Evolutionary conservation across 2,797 vertebrate species (phyloP), one percentile per base, ranked within the genome.

Genomic region (Sebastes trivittatus): DNA sequence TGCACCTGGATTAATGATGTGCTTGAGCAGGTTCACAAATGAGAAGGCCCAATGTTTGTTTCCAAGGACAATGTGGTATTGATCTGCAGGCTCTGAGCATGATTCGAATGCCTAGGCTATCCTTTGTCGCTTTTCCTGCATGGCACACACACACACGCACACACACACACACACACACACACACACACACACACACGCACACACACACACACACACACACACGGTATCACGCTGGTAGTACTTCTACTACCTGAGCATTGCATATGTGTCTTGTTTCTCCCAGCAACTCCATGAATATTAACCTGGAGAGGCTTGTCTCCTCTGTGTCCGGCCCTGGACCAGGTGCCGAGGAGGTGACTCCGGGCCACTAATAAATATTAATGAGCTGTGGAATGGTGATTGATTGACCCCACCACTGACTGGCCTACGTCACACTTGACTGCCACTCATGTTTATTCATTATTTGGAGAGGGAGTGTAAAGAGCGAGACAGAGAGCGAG

Each of bases 361-460:
- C 84, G 81, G 93, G 90, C 92, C 91, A 73, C 85, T 93, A 82
- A 94, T 95, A 89, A 89, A 96, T 96, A 95, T 95, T 94, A 94
- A 96, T 94, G 88, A 86, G 87, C 83, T 93, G 87, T 88, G 86
- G 87, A 93, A 87, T 81, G 80, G 91, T 95, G 94, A 96, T 96
- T 94, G 95, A 96, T 95, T 95, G 94, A 95, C 95, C 95, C 88
- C 80, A 84, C 87, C 88, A 68, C 92, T 84, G 92, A 91, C 93
- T 93, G 92, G 90, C 92, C 94, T 84, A 93, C 93, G 91, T 91
- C 92, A 93, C 92, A 94, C 92, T 90, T 87, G 87, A 88, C 90
- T 93, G 87, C 88, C 83, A 75, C 89, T 94, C 91, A 95, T 95
- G 92, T 95, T 95, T 96, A 96, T 95, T 96, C 94, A 95, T 95